Evolutionary conservation across 2,113 vertebrate genomes (phyloP), one percentile per base, ranked within the genome.

Genomic region (Buteo buteo): DNA sequence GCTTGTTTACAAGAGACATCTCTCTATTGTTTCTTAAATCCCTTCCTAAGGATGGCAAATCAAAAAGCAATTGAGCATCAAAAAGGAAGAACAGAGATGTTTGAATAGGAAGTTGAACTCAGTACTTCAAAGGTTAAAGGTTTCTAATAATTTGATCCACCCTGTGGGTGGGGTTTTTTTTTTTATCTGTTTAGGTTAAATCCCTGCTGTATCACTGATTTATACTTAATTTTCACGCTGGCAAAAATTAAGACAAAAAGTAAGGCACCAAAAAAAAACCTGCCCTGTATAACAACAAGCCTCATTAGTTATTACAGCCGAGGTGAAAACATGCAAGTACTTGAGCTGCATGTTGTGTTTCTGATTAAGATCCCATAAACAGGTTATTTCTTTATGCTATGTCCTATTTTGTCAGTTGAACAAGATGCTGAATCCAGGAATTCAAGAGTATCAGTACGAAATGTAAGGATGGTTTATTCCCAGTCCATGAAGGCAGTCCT

Each of bases 1-100:
- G 98, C 98, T 98, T 98, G 98, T 98, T 99, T 98, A 99, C 98
- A 98, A 98, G 98, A 98, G 98, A 99, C 98, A 98, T 98, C 98
- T 98, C 98, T 97, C 98, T 98, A 98, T 98, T 97, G 98, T 98
- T 96, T 97, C 98, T 98, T 97, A 94, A 98, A 97, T 96, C 97
- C 97, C 97, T 97, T 98, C 98, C 97, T 85, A 97, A 98, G 98
- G 97, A 98, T 94, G 98, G 98, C 98, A 98, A 98, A 98, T 98
- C 98, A 98, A 97, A 97, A 98, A 98, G 98, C 97, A 98, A 98
- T 78, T 92, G 97, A 98, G 98, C 98, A 93, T 98, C 95, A 95
- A 97, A 98, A 97, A 98, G 97, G 96, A 98, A 96, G 97, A 98
- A 98, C 72, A 97, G 97, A 98, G 97, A 97, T 96, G 96, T 92